Conservation (phyloP, 53 echinoderm and acorn worm species). For the Actinopyga echinites region DNA sequence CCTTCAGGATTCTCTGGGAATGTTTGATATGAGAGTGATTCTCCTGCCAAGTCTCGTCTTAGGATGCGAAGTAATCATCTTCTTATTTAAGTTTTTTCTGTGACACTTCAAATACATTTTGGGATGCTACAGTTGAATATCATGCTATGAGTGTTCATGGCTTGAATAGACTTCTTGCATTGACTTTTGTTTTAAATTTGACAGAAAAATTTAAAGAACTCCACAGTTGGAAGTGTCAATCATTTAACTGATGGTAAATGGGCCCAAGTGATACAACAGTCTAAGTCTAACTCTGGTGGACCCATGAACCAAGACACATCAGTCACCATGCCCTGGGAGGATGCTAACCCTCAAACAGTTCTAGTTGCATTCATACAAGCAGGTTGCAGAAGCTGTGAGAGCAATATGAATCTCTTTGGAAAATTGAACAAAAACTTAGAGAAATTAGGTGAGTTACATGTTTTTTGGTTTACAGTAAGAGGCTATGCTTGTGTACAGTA, state of each 20-base stretch:
- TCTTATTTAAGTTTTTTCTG: no score
- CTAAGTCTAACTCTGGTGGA: conserved; percentile 8
- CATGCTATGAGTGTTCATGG: neutral
- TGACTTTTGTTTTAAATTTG: neutral
- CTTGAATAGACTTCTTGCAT: no score
- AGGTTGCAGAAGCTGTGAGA: conserved; percentile 73
- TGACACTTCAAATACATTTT: no score
- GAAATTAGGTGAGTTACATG: conserved; percentile 61
- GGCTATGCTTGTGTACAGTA: no score
- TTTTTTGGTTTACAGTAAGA: no score
- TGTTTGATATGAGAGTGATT: no score
- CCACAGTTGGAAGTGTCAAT: conserved; percentile 37
- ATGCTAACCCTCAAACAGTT: conserved; percentile 41
- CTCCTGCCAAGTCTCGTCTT: no score
- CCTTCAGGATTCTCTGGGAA: no score
- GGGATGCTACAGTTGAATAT: neutral
- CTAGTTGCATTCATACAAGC: conserved; percentile 81
- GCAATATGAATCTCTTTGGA: conserved; percentile 75
- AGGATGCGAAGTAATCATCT: no score
- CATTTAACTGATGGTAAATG: conserved; percentile 70
- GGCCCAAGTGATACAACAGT: conserved; percentile 71
- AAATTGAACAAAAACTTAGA: conserved; percentile 53
- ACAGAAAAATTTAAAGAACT: neutral
- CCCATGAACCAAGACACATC: neutral
- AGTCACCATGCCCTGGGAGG: conserved; percentile 30